Evolutionary conservation across 2,888 invertebrate genomes (phyloP).

Genomic region (Catocala fraxini): DNA sequence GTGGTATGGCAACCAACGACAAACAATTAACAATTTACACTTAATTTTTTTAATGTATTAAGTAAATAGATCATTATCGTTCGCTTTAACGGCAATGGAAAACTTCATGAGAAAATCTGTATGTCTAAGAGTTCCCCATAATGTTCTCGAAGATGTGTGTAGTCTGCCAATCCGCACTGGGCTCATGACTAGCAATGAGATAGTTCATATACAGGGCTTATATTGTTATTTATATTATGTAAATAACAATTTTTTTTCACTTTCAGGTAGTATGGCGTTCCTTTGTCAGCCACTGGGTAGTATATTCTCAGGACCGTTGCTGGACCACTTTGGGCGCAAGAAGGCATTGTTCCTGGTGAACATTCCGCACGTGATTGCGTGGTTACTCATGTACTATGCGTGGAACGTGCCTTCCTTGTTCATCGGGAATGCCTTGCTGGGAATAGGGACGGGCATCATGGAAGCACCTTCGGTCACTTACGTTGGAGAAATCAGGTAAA

Average conservation of each 20-base stretch:
- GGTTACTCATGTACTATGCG: slow-evolving; percentile 86
- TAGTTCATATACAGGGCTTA: too few species aligned
- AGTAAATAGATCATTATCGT: neutral
- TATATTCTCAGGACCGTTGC: slow-evolving; percentile 85
- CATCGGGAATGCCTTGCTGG: slow-evolving; percentile 83
- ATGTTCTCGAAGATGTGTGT: too few species aligned
- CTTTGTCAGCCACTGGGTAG: slow-evolving; percentile 88
- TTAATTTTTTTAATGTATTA: neutral
- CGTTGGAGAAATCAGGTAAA: slow-evolving; percentile 87
- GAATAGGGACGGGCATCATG: slow-evolving; percentile 88
- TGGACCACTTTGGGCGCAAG: slow-evolving; percentile 87
- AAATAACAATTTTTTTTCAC: neutral
- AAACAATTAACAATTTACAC: too few species aligned
- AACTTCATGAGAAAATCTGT: too few species aligned
- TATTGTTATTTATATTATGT: too few species aligned
- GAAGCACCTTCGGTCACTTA: slow-evolving; percentile 89
- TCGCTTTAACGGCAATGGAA: too few species aligned
- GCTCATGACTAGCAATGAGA: too few species aligned
- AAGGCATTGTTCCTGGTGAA: slow-evolving; percentile 86
- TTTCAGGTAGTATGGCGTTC: slow-evolving; percentile 86
- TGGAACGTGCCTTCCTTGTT: slow-evolving; percentile 81
- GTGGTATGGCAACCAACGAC: too few species aligned
- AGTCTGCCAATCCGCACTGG: too few species aligned
- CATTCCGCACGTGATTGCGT: slow-evolving; percentile 86
- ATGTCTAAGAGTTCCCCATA: too few species aligned